phyloP scores from a whole-genome alignment of 2,113 vertebrate genomes.

The Malurus cyaneus region DNA sequence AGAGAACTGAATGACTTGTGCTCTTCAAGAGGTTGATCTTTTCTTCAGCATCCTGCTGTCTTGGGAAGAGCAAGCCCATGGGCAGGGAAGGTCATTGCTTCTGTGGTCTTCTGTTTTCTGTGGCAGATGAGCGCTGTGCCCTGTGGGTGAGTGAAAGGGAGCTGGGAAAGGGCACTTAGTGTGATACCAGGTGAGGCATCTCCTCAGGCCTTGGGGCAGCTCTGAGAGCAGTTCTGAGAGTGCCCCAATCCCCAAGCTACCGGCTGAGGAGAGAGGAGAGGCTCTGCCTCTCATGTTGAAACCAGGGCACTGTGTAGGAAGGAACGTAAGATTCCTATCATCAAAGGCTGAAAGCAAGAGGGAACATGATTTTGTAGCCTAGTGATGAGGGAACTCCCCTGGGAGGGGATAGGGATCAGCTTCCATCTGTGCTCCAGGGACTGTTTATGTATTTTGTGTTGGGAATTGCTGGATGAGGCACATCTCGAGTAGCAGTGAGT shows the following conservation, averaged over 20 bases:
- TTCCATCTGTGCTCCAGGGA: conserved; percentile 46
- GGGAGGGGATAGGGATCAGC: conserved; percentile 34
- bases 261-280: not conserved
- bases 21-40: not conserved
- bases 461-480: conserved; percentile 11
- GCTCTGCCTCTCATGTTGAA: conserved; percentile 12
- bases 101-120: not conserved
- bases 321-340: conserved; percentile 60
- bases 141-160: not conserved
- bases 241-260: not conserved
- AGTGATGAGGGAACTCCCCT: conserved; percentile 60
- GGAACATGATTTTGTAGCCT: conserved; percentile 49
- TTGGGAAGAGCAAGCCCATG: not conserved
- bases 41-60: not conserved
- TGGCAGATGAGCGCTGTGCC: not conserved
- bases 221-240: not conserved
- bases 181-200: not conserved
- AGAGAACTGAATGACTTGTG: not conserved
- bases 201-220: not conserved
- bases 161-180: not conserved
- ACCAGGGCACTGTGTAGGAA: conserved; percentile 47
- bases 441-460: conserved; percentile 40
- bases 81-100: not conserved
- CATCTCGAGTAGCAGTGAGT: not conserved
- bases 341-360: conserved; percentile 60